Evolutionary conservation across 2,113 vertebrate genomes (phyloP).

Genomic region (Lipophrys pholis): DNA sequence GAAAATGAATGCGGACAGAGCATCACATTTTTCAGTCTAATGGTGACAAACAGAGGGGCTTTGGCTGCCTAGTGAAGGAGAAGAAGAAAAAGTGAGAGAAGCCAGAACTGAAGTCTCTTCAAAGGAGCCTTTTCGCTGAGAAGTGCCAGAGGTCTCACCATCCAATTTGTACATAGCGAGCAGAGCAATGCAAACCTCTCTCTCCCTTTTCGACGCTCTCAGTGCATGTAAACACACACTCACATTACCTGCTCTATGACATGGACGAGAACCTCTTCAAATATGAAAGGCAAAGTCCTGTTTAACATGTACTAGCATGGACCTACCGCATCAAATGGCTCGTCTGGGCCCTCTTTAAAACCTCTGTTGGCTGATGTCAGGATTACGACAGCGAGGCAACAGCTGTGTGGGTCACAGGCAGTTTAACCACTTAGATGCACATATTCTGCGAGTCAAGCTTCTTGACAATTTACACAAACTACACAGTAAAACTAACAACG

Average conservation of each 20-base stretch:
- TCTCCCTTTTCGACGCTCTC: conserved; percentile 25
- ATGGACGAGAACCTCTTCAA: conserved; percentile 22
- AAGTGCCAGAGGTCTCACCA: conserved; percentile 70
- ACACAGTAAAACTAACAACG: conserved; percentile 30
- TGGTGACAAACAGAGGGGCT: conserved; percentile 78
- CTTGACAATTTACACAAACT: conserved; percentile 36
- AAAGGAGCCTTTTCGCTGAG: conserved; percentile 68
- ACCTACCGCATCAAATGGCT: conserved; percentile 27
- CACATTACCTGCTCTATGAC: conserved; percentile 46
- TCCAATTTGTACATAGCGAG: conserved; percentile 76
- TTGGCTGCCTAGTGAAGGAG: conserved; percentile 69
- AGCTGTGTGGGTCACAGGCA: conserved; percentile 46
- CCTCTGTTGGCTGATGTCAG: conserved; percentile 67
- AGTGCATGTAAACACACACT: conserved; percentile 53
- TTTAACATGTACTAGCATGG: conserved; percentile 33
- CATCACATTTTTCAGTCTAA: conserved; percentile 73
- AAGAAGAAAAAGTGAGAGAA: conserved; percentile 72
- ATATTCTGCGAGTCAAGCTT: conserved; percentile 32
- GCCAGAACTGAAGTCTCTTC: conserved; percentile 69
- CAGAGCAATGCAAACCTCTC: conserved; percentile 51
- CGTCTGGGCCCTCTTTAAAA: conserved; percentile 36
- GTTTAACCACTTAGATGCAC: conserved; percentile 18
- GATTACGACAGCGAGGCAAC: conserved; percentile 64
- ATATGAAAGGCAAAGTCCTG: conserved; percentile 47
- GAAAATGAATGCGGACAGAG: conserved; percentile 75